A percentile compares a stretch with the other conserved stretches of the same genome.
These are phyloP conservation scores for Fistularia commersonii DNA, from an alignment of 2,797 vertebrate genomes.

Conservation along the genomic window DNA sequence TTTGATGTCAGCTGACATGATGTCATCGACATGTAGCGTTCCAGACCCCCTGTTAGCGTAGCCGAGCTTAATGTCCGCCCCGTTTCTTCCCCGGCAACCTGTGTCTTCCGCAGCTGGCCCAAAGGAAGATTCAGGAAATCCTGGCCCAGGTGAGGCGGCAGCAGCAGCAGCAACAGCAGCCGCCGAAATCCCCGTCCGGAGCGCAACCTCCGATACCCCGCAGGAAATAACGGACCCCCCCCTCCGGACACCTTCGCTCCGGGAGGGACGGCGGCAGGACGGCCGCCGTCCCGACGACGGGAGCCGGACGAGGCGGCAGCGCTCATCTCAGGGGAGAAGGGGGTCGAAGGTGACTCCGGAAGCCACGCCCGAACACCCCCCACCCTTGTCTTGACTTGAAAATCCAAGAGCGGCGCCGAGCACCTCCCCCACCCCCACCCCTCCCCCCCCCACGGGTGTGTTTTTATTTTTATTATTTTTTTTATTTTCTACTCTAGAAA, in stretches of 20 bases:
- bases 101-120: conserved; percentile 82
- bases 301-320: conserved; percentile 49
- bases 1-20: no score
- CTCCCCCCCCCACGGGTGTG: conserved; percentile 54
- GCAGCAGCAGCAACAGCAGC: no score
- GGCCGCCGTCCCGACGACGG: conserved; percentile 53
- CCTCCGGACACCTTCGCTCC: conserved; percentile 26
- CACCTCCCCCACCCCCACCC: conserved; percentile 44
- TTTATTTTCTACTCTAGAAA: conserved; percentile 58
- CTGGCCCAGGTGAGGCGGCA: conserved; percentile 97
- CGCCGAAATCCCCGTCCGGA: conserved; percentile 81
- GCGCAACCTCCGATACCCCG: conserved; percentile 84
- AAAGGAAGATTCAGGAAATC: conserved; percentile 99
- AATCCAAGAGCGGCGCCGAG: conserved; percentile 71
- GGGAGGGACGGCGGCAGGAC: conserved; percentile 60
- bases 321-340: conserved; percentile 72
- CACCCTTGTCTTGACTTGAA: conserved; percentile 52
- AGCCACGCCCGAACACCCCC: conserved; percentile 55
- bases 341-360: conserved; percentile 51
- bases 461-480: conserved; percentile 20
- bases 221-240: conserved; percentile 87
- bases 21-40: no score
- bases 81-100: no score
- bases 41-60: no score
- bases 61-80: no score